Base-by-base conservation (phyloP, 2,888 invertebrate genomes). In the Lobophora halterata region DNA sequence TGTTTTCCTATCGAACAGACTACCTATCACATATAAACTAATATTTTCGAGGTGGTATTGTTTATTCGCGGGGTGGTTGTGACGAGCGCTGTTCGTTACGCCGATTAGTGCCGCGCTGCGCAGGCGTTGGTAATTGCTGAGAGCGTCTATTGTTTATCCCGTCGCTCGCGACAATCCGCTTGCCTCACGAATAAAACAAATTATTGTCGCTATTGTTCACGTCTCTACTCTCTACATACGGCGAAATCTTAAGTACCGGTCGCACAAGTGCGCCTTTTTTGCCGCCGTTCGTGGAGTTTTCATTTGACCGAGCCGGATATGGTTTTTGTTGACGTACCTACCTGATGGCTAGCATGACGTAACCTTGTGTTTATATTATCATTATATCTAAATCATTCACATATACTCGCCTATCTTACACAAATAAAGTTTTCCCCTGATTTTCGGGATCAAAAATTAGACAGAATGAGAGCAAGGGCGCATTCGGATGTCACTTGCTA, bases 231-330 rank as follows among this genome's bases (percentile, higher is more conserved):
- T 56, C 58, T 58, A 58, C n/a, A n/a, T 55, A 54, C 36, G 32
- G 28, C 38, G 35, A 45, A 37, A 43, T 41, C 27, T 16, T 33
- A 18, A 37, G 38, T 42, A 37, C 35, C 21, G 8, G 26, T 34
- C 10, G 31, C 33, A 41, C 41, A 30, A 52, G 52, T 63, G 56
- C 54, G 54, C 52, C 58, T 68, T 71, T 72, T 71, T 70, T 66
- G 58, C 58, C 51, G n/a, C n/a, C 51, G 54, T 52, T 67, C 62
- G 55, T 54, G 53, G 52, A 64, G 60, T 69, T 73, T 71, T 71
- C 58, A 59, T 65, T 56, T 47, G 50, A 51, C 58, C 43, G 59
- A 83, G 73, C 81, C 83, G 83, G 83, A 83, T 82, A 67, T 71
- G 61, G 48, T 68, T 74, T 76, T 74, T 67, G 67, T 58, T 42